These are phyloP conservation scores for Scyliorhinus canicula DNA, from an alignment of 2,797 vertebrate species.

Conservation along the genomic window DNA sequence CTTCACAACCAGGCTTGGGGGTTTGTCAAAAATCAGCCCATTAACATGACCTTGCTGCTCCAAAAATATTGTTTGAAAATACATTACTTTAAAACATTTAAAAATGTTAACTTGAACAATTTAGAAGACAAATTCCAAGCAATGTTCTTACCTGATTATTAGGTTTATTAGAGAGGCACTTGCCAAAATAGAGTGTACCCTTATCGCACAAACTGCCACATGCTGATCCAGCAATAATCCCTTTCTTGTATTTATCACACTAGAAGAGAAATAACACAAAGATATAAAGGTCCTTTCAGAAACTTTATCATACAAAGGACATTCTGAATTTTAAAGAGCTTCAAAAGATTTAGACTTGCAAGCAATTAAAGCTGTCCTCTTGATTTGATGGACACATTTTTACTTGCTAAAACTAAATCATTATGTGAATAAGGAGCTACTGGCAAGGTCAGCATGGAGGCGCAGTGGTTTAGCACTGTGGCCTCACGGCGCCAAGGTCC, in stretches of 20 bases:
- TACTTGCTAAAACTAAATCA: background rate
- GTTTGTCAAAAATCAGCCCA: too few relatives aligned
- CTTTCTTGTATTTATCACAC: slow-evolving; percentile 92
- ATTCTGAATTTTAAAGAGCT: background rate
- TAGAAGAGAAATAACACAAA: slow-evolving; percentile 50
- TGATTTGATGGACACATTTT: slow-evolving; percentile 27
- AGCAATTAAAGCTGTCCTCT: slow-evolving; percentile 35
- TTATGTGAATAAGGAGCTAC: background rate
- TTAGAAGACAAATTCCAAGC: slow-evolving; percentile 37
- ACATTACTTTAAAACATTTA: background rate
- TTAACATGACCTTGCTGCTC: too few relatives aligned
- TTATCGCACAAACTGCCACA: slow-evolving; percentile 92
- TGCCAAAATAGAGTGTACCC: slow-evolving; percentile 85
- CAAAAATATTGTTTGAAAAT: background rate
- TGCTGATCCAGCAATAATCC: slow-evolving; percentile 86
- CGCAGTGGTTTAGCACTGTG: too few relatives aligned
- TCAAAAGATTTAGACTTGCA: background rate
- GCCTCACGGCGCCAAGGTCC: too few relatives aligned
- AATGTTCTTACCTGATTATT: slow-evolving; percentile 75
- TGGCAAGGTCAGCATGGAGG: background rate
- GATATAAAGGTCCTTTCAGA: background rate
- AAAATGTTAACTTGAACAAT: slow-evolving; percentile 20
- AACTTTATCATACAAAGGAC: too few relatives aligned
- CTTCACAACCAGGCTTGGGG: too few relatives aligned
- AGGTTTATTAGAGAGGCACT: slow-evolving; percentile 84